Base-by-base conservation (phyloP, 2,113 vertebrate genomes). In the Oncorhynchus keta region DNA sequence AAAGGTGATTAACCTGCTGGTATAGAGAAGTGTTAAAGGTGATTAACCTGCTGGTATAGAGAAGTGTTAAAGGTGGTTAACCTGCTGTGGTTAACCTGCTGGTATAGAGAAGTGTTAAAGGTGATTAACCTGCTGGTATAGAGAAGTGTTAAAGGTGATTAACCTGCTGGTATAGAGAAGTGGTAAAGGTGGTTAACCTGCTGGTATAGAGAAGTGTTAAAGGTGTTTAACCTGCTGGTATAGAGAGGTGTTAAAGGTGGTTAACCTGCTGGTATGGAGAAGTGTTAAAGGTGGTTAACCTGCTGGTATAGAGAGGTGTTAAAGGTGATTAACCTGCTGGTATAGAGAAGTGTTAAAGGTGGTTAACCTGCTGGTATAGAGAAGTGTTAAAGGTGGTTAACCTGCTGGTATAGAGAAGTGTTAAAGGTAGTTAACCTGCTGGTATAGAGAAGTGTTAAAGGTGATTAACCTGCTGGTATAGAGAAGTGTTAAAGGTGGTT, bases 141-240 rank as follows among this genome's bases (percentile, higher is more conserved):
- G 30, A 32, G 30, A 32, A 1, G 6, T 85, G 9, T 18, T 93
- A 35, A 64, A 99, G 97, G 93, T 81, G 79, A 79, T 92, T 99
- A 68, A 98, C 97, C 39, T 32, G 30, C 30, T 32, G 30, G 30
- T 1, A 32, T 32, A 1, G 5, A 32, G 30, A 32, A 1, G 32
- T 85, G 8, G 14, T 93, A 35, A 64, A 99, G 97, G 93, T 81
- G 79, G 80, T 92, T 99, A 68, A 99, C 97, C 39, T 35, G 32
- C 32, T 35, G 32, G 32, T 7, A 35, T 35, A 1, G 35, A 35
- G 35, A 35, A 8, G 6, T 97, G 85, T 32, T 32, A 32, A 4
- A 32, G 30, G 30, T 32, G 30, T 4, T 32, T 30, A 30, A 30
- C 28, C 28, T 30, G 28, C 28, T 30, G 28, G 28, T 4, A 30